phyloP scores from a whole-genome alignment of 2,888 invertebrate genomes.

The Diabrotica balteata region DNA sequence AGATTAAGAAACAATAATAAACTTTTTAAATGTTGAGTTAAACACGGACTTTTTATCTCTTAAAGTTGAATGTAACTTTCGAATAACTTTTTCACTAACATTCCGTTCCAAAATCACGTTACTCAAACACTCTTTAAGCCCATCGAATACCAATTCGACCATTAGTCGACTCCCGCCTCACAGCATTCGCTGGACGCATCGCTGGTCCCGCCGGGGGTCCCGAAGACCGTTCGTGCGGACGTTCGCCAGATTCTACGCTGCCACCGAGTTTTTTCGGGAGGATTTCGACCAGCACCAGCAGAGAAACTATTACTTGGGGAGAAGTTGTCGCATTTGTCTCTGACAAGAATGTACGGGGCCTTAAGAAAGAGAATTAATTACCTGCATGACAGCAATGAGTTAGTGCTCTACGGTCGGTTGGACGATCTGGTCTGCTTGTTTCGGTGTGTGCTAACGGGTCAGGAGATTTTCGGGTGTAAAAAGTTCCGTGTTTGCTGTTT shows the following conservation, averaged over 20 bases:
- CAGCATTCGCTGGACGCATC: slow-evolving; percentile 28
- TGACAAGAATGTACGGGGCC: slow-evolving; percentile 52
- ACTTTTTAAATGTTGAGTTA: too few species aligned
- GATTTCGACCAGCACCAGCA: slow-evolving; percentile 43
- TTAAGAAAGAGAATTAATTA: slow-evolving; percentile 50
- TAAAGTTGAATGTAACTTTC: too few species aligned
- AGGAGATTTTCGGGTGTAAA: slow-evolving; percentile 13
- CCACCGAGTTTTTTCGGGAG: slow-evolving; percentile 41
- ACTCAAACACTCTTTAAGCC: neutral
- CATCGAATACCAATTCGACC: neutral
- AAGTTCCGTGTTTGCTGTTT: slow-evolving; percentile 1
- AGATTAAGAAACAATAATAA: too few species aligned
- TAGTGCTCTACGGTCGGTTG: slow-evolving; percentile 20
- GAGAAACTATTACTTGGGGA: slow-evolving; percentile 45
- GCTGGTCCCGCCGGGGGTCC: slow-evolving; percentile 35
- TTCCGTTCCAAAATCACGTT: neutral
- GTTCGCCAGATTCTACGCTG: slow-evolving; percentile 48
- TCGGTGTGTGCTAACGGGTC: slow-evolving; percentile 23
- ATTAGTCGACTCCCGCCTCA: slow-evolving; percentile 15
- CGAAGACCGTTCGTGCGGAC: slow-evolving; percentile 53
- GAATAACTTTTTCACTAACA: neutral
- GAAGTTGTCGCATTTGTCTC: slow-evolving; percentile 50
- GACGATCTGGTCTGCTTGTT: slow-evolving; percentile 24
- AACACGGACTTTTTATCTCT: too few species aligned
- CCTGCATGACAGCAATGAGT: slow-evolving; percentile 39